Evolutionary conservation across 2,797 vertebrate species (phyloP).

Genomic region (Chiloscyllium punctatum): DNA sequence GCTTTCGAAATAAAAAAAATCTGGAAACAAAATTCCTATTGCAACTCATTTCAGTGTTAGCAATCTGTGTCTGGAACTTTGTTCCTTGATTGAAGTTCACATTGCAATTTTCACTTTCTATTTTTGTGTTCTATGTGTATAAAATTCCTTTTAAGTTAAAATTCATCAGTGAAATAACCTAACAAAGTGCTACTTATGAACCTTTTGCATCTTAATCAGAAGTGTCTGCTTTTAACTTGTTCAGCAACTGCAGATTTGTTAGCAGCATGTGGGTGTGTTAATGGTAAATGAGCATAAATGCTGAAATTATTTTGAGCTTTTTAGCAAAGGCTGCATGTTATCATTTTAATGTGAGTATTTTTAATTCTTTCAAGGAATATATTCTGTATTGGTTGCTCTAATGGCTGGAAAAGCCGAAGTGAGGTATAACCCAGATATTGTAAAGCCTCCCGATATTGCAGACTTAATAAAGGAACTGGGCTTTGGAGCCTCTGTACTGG

Average conservation of each 20-base stretch:
- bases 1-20: too few relatives aligned
- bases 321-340: neutral
- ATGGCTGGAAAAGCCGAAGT: slow-evolving; percentile 98
- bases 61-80: neutral
- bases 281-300: neutral
- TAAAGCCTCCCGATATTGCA: slow-evolving; percentile 71
- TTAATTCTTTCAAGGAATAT: slow-evolving; percentile 65
- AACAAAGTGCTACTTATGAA: neutral
- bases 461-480: slow-evolving; percentile 86
- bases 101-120: neutral
- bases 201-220: neutral
- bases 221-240: neutral
- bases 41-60: neutral
- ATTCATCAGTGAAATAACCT: neutral
- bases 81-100: neutral
- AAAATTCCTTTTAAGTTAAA: neutral
- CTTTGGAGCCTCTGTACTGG: slow-evolving; percentile 82
- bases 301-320: neutral
- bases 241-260: neutral
- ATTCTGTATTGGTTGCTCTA: slow-evolving; percentile 83
- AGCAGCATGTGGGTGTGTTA: neutral
- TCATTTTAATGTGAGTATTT: neutral
- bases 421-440: slow-evolving; percentile 74
- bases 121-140: neutral
- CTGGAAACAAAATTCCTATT: too few relatives aligned